Evolutionary conservation across 2,888 invertebrate species (phyloP), one percentile per base, ranked within the genome.

Genomic region (Pristionchus exspectatus): DNA sequence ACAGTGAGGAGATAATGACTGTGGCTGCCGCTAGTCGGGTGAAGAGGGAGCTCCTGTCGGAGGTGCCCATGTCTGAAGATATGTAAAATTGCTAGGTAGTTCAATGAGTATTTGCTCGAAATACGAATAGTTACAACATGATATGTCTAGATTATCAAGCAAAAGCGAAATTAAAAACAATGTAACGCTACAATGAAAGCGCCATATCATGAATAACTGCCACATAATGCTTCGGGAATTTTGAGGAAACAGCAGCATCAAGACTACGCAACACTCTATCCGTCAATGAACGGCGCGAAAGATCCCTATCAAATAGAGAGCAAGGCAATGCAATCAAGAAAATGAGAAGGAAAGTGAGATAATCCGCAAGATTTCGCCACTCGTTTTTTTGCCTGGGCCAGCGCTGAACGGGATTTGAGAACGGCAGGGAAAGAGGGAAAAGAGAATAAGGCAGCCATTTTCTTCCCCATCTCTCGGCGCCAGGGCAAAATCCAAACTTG

Each of bases 401-500:
- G 24, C 18, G 77, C 18, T 44, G 77, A 77, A 77, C 77, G 77
- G 77, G 77, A 77, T 77, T 44, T 44, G 38, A 44, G 77, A 77
- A 77, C 77, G 77, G 69, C 77, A 77, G 44, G 33, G 81, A 50
- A 16, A 50, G 16, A 81, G 81, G n/a, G 38, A 83, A 56, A 27
- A 27, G 83, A 56, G 1, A 24, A 56, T 9, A 81, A 2, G 81
- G 50, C 50, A 81, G 50, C 81, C n/a, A n/a, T 81, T 50, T 50
- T 81, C 81, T n/a, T 50, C 10, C 38, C 21, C 50, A 5, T 50
- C 81, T 50, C 81, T 27, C 81, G 3, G 3, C n/a, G 33, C 50
- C 21, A 44, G 81, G 81, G 50, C 81, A 81, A 81, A 81, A 54
- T 74, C 38, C 74, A 74, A 74, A 74, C 74, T 74, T 74, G 74